Base-by-base conservation (phyloP, 2,113 vertebrate species). In the Mobula hypostoma region DNA sequence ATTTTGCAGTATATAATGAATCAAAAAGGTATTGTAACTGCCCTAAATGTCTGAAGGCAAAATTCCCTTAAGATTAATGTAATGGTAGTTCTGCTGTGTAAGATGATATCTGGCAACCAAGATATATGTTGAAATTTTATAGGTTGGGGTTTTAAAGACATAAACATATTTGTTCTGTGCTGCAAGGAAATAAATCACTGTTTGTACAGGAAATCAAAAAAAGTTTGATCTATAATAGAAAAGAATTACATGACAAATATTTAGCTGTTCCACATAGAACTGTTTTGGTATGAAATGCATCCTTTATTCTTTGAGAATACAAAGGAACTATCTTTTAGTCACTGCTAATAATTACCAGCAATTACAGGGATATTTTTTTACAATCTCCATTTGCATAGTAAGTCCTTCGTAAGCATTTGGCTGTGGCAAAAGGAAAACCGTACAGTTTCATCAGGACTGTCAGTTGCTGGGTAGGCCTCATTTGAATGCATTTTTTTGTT, bases 71-170 rank as follows among this genome's bases (percentile, higher is more conserved):
- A 11, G 66, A 48, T 93, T 93, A 24, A 48, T 93, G 40, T 93
- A 24, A 5, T 48, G 17, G 70, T 21, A 8, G 15, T 63, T 66
- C 63, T 91, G 29, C 63, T 68, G 68, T 90, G 90, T 74, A 74
- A 93, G 68, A 48, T 92, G 36, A 92, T 92, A 92, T 48, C 68
- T 74, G 90, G 9, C 88, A 92, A 48, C n/a, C 90, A 70, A 27
- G 36, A 5, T 66, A 66, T 88, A 17, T 5, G 32, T 17, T 90
- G 29, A 68, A n/a, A 90, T 90, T 66, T 90, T 90, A 66, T 90
- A 32, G 85, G 61, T 32, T 32, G 32, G 14, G n/a, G 29, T 17
- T 68, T 90, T 68, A 90, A 90, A 66, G 61, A 90, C 14, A 24
- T 61, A 66, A 90, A 90, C n/a, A 15, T 15, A 68, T 68, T 90